These are phyloP conservation scores for Brachionus sp. DNA, from an alignment of 1,140 invertebrate genomes.

Conservation along the genomic window DNA sequence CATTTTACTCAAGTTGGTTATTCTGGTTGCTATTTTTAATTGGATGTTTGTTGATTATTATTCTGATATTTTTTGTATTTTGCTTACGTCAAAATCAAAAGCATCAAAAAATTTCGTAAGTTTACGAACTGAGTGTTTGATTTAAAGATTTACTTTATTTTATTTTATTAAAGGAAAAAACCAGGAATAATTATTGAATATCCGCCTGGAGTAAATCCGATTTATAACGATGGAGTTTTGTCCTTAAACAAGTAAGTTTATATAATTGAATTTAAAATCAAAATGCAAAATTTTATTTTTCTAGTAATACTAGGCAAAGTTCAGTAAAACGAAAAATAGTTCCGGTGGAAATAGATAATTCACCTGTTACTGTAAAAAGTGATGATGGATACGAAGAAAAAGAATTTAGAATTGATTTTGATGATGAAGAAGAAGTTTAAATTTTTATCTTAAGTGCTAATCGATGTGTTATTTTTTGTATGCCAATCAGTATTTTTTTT, in stretches of 20 bases:
- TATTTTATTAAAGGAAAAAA: slow-evolving; percentile 15
- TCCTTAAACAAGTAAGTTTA: background rate
- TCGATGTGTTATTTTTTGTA: background rate
- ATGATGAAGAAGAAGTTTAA: slow-evolving; percentile 24
- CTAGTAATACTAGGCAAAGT: background rate
- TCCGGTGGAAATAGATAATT: background rate
- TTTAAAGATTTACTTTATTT: background rate
- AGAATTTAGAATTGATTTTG: slow-evolving; percentile 17
- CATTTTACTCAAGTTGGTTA: slow-evolving; percentile 35
- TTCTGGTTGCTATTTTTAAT: slow-evolving; percentile 38
- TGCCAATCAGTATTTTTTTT: background rate
- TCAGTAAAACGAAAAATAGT: background rate
- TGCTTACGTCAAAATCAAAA: slow-evolving; percentile 26
- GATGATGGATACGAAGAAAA: slow-evolving; percentile 13
- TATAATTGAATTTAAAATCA: background rate
- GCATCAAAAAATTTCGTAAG: background rate
- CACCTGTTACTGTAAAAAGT: background rate
- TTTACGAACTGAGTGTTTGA: background rate
- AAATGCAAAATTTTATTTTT: background rate
- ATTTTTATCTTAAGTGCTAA: background rate
- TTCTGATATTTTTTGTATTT: slow-evolving; percentile 21
- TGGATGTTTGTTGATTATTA: background rate
- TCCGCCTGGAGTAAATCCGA: slow-evolving; percentile 39
- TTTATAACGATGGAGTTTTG: slow-evolving; percentile 38
- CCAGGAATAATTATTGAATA: slow-evolving; percentile 42